Base-by-base conservation (phyloP, 2,113 vertebrate species). In the Zosterops hypoxanthus region DNA sequence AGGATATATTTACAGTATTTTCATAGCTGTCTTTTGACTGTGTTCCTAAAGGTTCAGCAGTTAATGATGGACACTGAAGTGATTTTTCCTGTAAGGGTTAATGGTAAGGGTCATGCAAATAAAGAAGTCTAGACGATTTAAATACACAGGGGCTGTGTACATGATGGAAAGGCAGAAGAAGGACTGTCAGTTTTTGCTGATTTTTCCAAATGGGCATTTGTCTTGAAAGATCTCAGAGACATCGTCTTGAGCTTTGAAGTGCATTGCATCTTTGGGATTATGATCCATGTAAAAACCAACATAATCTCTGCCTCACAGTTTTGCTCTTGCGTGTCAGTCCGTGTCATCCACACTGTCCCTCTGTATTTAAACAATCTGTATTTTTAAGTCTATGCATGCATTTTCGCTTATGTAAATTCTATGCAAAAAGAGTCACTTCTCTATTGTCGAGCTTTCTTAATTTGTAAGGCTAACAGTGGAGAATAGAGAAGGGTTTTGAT, bases 181-280 rank as follows among this genome's bases (percentile, higher is more conserved):
- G 29, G 33, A 71, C 59, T 79, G n/a, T 42, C 22, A 41, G 20
- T 23, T 86, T 79, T 63, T 91, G 7, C 49, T 86, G 66, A 7
- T 57, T 71, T 70, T 90, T 90, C 39, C 3, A 4, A 66, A 31
- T 55, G 25, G 5, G 3, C 5, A 0, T 1, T 49, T 85, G 28
- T 66, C 46, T 46, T 90, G 60, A 63, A 90, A 75, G 60, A 59
- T 46, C 39, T 68, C 15, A 33, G 60, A 65, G 57, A 5, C 5
- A 2, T 82, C 11, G 5, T n/a, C 4, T 70, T 14, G 46, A 85
- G 47, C 39, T 82, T 66, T 4, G n/a, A 73, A 56, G 55, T 13
- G 34, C 1, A 1, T 86, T 1, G 0, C 9, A 6, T 34, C 41
- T 77, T 70, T 29, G 29, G 2, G 8, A 36, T 42, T 4, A 1